Evolutionary conservation across 1,140 invertebrate species (phyloP).

Genomic region (Anastatus disparis): DNA sequence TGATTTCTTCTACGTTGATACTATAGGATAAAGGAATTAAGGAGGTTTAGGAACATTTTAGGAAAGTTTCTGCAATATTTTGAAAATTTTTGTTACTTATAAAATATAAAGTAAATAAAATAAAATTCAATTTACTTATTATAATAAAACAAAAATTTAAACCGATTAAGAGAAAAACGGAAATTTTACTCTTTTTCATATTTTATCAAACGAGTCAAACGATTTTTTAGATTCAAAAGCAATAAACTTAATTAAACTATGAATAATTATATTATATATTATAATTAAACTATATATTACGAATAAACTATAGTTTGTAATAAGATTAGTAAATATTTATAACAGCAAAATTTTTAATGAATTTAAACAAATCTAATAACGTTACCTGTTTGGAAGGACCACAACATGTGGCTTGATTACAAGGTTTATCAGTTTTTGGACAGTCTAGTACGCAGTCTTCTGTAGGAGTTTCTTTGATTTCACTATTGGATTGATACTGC

Average conservation of each 20-base stretch:
- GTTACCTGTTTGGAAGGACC: slow-evolving; percentile 75
- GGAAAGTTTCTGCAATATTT: background rate
- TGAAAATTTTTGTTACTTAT: background rate
- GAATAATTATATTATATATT: too few species aligned
- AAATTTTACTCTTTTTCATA: too few species aligned
- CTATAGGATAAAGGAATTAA: slow-evolving; percentile 44
- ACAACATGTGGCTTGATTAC: slow-evolving; percentile 87
- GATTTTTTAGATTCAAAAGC: too few species aligned
- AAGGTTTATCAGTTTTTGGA: slow-evolving; percentile 84
- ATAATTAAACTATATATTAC: too few species aligned
- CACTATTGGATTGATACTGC: slow-evolving; percentile 68
- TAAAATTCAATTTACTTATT: background rate
- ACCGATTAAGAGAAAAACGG: too few species aligned
- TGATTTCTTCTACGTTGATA: slow-evolving; percentile 48
- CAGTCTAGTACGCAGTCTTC: slow-evolving; percentile 86
- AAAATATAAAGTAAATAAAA: too few species aligned
- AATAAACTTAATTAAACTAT: too few species aligned
- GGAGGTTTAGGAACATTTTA: background rate
- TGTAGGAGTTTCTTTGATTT: slow-evolving; percentile 64
- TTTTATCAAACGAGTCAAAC: too few species aligned
- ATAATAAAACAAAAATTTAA: too few species aligned
- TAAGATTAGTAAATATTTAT: background rate
- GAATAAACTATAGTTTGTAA: too few species aligned
- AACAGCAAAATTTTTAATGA: too few species aligned
- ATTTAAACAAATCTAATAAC: slow-evolving; percentile 13